These are phyloP conservation scores for Anoplius nigerrimus DNA, from an alignment of 2,888 invertebrate species.

Conservation along the genomic window DNA sequence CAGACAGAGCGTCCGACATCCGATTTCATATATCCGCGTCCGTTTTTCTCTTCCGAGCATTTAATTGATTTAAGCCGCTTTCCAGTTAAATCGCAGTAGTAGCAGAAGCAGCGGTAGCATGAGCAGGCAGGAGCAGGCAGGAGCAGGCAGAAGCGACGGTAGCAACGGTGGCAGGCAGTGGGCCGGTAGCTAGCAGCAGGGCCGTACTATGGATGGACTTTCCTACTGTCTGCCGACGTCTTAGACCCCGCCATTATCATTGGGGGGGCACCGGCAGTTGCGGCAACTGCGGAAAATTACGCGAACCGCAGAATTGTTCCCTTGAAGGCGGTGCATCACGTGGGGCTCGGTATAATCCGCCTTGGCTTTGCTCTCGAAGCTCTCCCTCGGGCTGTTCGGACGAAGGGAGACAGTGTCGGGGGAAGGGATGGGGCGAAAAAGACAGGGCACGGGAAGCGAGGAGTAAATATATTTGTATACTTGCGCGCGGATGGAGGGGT, in stretches of 20 bases:
- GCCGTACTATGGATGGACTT: too few relatives aligned
- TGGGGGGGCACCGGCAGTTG: not conserved
- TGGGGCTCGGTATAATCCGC: slow-evolving; percentile 9
- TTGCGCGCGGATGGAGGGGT: too few relatives aligned
- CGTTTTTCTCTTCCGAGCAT: slow-evolving; percentile 2
- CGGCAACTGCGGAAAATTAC: slow-evolving; percentile 17
- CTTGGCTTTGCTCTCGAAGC: slow-evolving; percentile 4
- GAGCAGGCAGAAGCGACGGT: too few relatives aligned
- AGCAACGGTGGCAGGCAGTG: slow-evolving; percentile 9
- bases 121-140: too few relatives aligned
- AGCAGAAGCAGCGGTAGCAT: too few relatives aligned
- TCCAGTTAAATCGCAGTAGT: not conserved
- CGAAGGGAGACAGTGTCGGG: too few relatives aligned
- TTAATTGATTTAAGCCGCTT: slow-evolving; percentile 15
- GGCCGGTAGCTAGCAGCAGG: not conserved
- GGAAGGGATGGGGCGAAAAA: too few relatives aligned
- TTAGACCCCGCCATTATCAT: slow-evolving; percentile 14
- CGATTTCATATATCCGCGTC: too few relatives aligned
- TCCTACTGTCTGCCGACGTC: slow-evolving; percentile 6
- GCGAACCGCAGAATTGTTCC: slow-evolving; percentile 13
- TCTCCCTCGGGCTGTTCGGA: too few relatives aligned
- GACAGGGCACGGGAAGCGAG: too few relatives aligned
- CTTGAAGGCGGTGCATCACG: slow-evolving; percentile 11
- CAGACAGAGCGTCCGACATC: too few relatives aligned
- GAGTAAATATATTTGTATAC: too few relatives aligned